Evolutionary conservation across 2,797 vertebrate genomes (phyloP).

Genomic region (Meda fulgida): DNA sequence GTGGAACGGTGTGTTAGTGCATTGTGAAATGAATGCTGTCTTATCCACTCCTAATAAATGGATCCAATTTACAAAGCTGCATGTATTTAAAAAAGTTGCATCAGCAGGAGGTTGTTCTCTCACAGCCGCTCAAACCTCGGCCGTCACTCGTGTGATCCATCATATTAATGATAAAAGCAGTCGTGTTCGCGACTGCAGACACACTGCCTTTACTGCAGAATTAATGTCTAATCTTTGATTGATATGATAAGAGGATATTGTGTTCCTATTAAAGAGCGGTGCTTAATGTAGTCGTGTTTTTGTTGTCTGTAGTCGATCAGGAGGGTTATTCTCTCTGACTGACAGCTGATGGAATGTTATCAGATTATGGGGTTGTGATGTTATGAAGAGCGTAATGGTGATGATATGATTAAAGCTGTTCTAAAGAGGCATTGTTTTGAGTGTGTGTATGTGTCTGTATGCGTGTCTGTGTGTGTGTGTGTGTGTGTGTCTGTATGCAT

Average conservation of each 20-base stretch:
- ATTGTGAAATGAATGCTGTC: slow-evolving; percentile 28
- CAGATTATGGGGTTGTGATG: background rate
- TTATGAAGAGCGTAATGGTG: background rate
- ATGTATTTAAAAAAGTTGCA: slow-evolving; percentile 22
- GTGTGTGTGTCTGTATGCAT: too few relatives aligned
- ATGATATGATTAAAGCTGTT: background rate
- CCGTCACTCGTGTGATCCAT: slow-evolving; percentile 26
- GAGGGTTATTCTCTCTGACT: background rate
- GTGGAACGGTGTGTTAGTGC: slow-evolving; percentile 18
- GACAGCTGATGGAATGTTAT: background rate
- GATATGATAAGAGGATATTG: slow-evolving; percentile 31
- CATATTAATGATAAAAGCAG: slow-evolving; percentile 35
- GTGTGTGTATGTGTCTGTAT: background rate
- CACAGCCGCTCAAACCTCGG: background rate
- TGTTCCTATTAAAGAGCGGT: slow-evolving; percentile 18
- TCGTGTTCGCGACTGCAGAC: slow-evolving; percentile 20
- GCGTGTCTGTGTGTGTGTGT: too few relatives aligned
- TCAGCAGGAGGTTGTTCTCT: slow-evolving; percentile 25
- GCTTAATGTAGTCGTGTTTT: background rate
- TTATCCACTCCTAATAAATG: slow-evolving; percentile 39
- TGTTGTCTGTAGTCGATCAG: background rate
- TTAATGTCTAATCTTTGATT: slow-evolving; percentile 26
- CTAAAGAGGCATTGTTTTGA: background rate
- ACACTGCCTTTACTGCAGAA: slow-evolving; percentile 4
- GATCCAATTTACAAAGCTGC: slow-evolving; percentile 34